phyloP scores from a whole-genome alignment of 2,888 invertebrate species.

The Ornithoptera priamus region DNA sequence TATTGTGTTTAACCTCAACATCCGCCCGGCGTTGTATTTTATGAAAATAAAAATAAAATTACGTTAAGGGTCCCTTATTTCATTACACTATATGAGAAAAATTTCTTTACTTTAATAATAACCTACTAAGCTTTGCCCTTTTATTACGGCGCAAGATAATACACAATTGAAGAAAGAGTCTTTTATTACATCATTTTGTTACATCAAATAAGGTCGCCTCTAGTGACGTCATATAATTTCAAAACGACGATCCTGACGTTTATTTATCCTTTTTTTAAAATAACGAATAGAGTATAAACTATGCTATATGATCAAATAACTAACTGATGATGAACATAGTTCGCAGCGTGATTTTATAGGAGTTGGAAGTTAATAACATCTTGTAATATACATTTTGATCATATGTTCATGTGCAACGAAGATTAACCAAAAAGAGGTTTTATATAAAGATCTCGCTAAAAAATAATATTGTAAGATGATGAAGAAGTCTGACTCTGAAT shows the following conservation, averaged over 20 bases:
- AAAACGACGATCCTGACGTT: slow-evolving; percentile 10
- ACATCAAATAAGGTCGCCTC: slow-evolving; percentile 24
- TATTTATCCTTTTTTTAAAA: slow-evolving; percentile 12
- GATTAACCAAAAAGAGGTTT: too few relatives aligned
- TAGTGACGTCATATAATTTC: slow-evolving; percentile 18
- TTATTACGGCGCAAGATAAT: slow-evolving; percentile 24
- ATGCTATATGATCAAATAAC: neutral
- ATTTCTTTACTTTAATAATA: slow-evolving; percentile 24
- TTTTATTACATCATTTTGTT: slow-evolving; percentile 26
- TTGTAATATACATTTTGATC: too few relatives aligned
- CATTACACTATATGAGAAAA: slow-evolving; percentile 24
- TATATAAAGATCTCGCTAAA: too few relatives aligned
- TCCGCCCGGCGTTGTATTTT: slow-evolving; percentile 7
- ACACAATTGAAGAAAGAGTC: slow-evolving; percentile 26
- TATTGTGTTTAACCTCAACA: slow-evolving; percentile 8
- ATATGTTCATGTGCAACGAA: too few relatives aligned
- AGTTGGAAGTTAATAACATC: too few relatives aligned
- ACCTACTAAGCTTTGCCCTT: slow-evolving; percentile 22
- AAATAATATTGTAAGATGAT: too few relatives aligned
- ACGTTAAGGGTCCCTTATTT: slow-evolving; percentile 16
- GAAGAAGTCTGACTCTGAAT: too few relatives aligned
- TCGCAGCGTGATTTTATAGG: too few relatives aligned
- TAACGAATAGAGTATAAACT: neutral
- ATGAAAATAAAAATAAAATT: slow-evolving; percentile 22
- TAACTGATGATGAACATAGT: too few relatives aligned